phyloP scores from a whole-genome alignment of 2,888 invertebrate species.

The Phyllotreta striolata region DNA sequence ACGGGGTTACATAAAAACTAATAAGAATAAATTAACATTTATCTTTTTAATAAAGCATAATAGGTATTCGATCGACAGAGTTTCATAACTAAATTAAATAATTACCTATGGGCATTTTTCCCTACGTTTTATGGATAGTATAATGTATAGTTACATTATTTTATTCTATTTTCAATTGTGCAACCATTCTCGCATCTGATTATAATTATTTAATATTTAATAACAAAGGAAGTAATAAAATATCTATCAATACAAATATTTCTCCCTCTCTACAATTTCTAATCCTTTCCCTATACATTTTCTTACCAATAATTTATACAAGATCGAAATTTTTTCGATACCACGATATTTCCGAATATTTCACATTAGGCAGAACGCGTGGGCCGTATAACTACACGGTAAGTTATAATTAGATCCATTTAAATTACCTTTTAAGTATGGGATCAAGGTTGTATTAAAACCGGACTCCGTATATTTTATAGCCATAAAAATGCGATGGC shows the following conservation, averaged over 20 bases:
- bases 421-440: constrained; percentile 11
- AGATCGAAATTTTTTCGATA: too few relatives aligned
- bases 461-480: constrained; percentile 9
- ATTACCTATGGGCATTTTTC: constrained; percentile 4
- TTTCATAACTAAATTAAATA: constrained; percentile 13
- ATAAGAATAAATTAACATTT: constrained; percentile 16
- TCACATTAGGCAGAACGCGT: too few relatives aligned
- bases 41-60: constrained; percentile 5
- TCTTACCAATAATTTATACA: too few relatives aligned
- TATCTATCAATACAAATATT: not conserved
- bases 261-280: too few relatives aligned
- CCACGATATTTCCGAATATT: too few relatives aligned
- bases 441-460: constrained; percentile 18
- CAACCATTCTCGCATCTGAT: too few relatives aligned
- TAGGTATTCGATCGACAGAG: not conserved
- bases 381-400: too few relatives aligned
- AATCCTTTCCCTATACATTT: too few relatives aligned
- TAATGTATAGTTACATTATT: not conserved
- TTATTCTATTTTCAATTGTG: not conserved
- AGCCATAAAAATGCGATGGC: constrained; percentile 4
- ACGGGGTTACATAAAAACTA: constrained; percentile 6
- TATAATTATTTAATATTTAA: too few relatives aligned
- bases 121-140: constrained; percentile 3
- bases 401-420: constrained; percentile 6
- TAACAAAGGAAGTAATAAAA: too few relatives aligned